Evolutionary conservation across 92 coral and sea anemone genomes (phyloP).

Genomic region (Heteractis magnifica): DNA sequence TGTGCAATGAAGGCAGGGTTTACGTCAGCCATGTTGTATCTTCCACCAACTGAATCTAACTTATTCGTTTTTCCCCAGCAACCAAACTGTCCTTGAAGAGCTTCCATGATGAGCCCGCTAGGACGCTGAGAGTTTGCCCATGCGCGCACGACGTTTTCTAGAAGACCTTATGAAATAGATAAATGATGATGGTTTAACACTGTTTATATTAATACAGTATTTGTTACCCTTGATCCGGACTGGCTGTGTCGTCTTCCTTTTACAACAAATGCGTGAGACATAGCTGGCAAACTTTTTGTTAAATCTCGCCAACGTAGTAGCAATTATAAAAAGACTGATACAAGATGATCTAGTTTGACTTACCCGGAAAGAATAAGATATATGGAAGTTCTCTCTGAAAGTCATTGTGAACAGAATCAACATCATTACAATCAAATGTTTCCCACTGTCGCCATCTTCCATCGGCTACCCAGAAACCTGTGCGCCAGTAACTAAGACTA

Average conservation of each 20-base stretch:
- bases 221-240: too few species aligned
- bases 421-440: constrained; percentile 84
- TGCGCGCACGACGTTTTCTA: constrained; percentile 76
- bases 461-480: constrained; percentile 83
- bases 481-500: constrained; percentile 87
- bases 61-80: constrained; percentile 64
- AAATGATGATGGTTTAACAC: neutral
- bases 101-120: constrained; percentile 63
- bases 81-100: constrained; percentile 65
- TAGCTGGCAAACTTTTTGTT: too few species aligned
- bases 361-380: constrained; percentile 70
- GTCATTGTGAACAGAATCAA: constrained; percentile 88
- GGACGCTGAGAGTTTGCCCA: constrained; percentile 70
- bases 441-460: constrained; percentile 96
- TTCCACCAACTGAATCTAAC: constrained; percentile 68
- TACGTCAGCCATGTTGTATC: constrained; percentile 82
- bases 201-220: too few species aligned
- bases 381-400: constrained; percentile 87
- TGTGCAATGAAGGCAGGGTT: constrained; percentile 80
- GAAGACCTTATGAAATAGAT: constrained; percentile 20
- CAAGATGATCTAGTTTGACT: neutral
- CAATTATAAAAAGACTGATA: neutral
- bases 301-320: too few species aligned
- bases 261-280: too few species aligned
- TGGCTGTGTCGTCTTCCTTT: too few species aligned